Evolutionary conservation across 2,797 vertebrate genomes (phyloP).

Genomic region (Bryconaethiops microstoma): DNA sequence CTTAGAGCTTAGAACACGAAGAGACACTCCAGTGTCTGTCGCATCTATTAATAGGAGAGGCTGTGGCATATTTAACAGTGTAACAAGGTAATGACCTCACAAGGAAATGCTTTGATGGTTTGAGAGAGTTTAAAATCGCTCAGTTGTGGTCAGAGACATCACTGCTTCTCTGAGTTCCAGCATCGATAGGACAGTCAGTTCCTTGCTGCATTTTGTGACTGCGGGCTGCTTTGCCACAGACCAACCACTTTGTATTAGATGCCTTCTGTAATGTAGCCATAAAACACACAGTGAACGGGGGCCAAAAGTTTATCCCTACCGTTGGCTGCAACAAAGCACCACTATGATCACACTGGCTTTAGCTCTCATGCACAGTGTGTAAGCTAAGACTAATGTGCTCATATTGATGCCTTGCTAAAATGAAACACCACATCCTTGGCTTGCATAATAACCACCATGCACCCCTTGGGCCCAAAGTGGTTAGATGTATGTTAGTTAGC

Average conservation of each 20-base stretch:
- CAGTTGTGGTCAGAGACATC: not conserved
- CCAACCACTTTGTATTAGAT: not conserved
- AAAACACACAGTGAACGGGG: not conserved
- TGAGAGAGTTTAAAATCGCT: constrained; percentile 13
- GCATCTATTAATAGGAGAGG: constrained; percentile 39
- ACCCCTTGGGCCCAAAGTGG: not conserved
- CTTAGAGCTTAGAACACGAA: not conserved
- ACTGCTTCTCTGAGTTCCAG: not conserved
- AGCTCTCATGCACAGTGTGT: not conserved
- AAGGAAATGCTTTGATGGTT: constrained; percentile 12
- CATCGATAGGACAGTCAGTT: not conserved
- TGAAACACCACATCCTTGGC: not conserved
- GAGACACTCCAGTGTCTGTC: not conserved
- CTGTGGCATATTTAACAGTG: constrained; percentile 38
- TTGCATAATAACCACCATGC: not conserved
- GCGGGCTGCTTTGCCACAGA: not conserved
- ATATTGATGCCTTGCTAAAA: not conserved
- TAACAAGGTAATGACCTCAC: constrained; percentile 43
- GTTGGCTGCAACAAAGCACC: not conserved
- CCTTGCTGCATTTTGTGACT: not conserved
- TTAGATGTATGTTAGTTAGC: constrained; percentile 8
- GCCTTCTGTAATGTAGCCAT: not conserved
- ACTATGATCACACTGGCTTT: not conserved
- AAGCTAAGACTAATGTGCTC: not conserved
- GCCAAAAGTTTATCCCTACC: not conserved